These are phyloP conservation scores for Apeltes quadracus DNA, from an alignment of 2,113 vertebrate species.

Conservation along the genomic window DNA sequence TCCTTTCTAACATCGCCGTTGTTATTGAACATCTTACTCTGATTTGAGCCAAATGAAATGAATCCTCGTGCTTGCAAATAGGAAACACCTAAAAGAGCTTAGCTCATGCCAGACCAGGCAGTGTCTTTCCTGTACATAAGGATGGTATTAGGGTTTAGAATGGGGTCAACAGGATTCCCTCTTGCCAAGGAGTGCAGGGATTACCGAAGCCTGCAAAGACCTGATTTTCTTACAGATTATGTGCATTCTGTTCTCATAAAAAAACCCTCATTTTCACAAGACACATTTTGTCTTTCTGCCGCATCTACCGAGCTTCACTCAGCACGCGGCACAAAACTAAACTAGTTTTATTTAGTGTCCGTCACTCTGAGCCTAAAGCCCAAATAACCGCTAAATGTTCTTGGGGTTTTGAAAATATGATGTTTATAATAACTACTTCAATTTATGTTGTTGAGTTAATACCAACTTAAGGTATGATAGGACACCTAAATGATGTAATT, in stretches of 20 bases:
- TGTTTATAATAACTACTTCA: not conserved
- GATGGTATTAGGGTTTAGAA: slow-evolving; percentile 56
- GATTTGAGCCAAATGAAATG: not conserved
- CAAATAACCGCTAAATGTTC: not conserved
- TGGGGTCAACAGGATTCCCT: slow-evolving; percentile 62
- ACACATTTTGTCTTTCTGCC: slow-evolving; percentile 15
- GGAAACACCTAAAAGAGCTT: slow-evolving; percentile 16
- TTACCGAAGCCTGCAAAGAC: slow-evolving; percentile 73
- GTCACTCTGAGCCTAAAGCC: not conserved
- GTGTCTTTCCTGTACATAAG: slow-evolving; percentile 46
- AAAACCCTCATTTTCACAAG: slow-evolving; percentile 27
- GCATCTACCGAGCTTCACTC: slow-evolving; percentile 11
- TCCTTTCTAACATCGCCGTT: not conserved
- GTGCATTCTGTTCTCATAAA: slow-evolving; percentile 72
- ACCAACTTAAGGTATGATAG: slow-evolving; percentile 1
- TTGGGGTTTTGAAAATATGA: not conserved
- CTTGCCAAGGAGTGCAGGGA: slow-evolving; percentile 53
- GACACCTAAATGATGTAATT: slow-evolving; percentile 10
- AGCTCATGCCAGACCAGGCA: slow-evolving; percentile 29
- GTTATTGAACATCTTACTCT: slow-evolving; percentile 3
- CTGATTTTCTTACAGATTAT: slow-evolving; percentile 78
- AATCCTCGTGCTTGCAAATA: slow-evolving; percentile 20
- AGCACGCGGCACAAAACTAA: slow-evolving; percentile 7
- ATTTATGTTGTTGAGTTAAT: not conserved
- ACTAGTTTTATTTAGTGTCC: not conserved